Evolutionary conservation across 2,888 invertebrate genomes (phyloP).

Genomic region (Schrankia costaestrigalis): DNA sequence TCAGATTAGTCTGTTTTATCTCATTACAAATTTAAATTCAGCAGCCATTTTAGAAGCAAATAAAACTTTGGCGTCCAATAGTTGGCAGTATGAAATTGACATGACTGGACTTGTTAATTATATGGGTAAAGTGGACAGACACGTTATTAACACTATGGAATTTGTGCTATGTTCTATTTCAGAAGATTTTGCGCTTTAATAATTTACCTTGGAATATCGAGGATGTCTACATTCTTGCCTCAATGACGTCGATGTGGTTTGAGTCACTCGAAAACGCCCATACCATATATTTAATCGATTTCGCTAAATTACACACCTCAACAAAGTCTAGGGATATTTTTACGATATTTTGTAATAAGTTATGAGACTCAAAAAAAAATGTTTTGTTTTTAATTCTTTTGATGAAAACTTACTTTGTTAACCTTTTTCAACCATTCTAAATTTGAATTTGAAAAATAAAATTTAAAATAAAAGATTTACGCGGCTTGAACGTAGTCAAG

Average conservation of each 20-base stretch:
- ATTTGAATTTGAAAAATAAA: too few relatives aligned
- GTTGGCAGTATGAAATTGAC: constrained; percentile 30
- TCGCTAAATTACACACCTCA: too few relatives aligned
- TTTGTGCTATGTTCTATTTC: constrained; percentile 33
- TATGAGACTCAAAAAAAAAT: too few relatives aligned
- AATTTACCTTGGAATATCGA: constrained; percentile 6
- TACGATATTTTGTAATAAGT: too few relatives aligned
- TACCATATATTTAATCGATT: too few relatives aligned
- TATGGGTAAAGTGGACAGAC: constrained; percentile 30
- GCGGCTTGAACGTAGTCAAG: too few relatives aligned
- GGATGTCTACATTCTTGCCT: constrained; percentile 8
- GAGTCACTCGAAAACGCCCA: constrained; percentile 4
- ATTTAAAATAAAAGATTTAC: too few relatives aligned
- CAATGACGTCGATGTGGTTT: constrained; percentile 6
- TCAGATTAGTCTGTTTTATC: constrained; percentile 18
- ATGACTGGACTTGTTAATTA: constrained; percentile 41
- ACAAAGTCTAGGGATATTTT: too few relatives aligned
- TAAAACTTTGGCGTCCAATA: constrained; percentile 24
- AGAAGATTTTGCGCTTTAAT: constrained; percentile 1
- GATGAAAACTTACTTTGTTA: too few relatives aligned
- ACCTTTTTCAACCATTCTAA: too few relatives aligned
- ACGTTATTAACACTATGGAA: constrained; percentile 44
- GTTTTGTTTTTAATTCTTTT: too few relatives aligned
- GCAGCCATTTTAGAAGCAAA: constrained; percentile 24
- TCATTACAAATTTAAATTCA: constrained; percentile 26